Evolutionary conservation across 64 coral and sea anemone genomes (phyloP).

Genomic region (Orbicella faveolata): DNA sequence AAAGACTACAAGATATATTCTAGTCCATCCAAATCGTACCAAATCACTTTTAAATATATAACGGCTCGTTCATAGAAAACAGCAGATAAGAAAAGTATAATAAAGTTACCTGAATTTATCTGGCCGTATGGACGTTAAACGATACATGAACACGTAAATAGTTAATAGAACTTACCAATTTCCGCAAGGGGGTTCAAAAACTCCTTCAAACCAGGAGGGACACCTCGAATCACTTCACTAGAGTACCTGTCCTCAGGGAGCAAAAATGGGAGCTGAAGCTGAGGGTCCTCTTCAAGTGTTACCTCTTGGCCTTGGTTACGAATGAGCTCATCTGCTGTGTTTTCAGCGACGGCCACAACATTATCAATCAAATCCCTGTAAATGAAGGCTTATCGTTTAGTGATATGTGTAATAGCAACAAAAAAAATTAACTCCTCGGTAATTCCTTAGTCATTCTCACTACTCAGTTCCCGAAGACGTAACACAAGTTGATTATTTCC

Average conservation of each 20-base stretch:
- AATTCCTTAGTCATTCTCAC: not conserved
- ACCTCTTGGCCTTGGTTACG: slow-evolving; percentile 86
- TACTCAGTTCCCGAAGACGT: not conserved
- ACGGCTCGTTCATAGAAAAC: too few species aligned
- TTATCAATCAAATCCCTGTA: slow-evolving; percentile 74
- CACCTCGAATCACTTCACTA: slow-evolving; percentile 88
- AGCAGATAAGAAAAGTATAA: too few species aligned
- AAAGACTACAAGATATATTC: too few species aligned
- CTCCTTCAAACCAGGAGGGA: slow-evolving; percentile 87
- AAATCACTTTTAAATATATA: too few species aligned
- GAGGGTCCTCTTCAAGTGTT: slow-evolving; percentile 79
- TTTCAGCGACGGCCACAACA: slow-evolving; percentile 82
- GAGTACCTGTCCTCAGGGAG: slow-evolving; percentile 95
- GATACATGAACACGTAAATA: not conserved
- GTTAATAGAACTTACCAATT: slow-evolving; percentile 22
- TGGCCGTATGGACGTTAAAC: too few species aligned
- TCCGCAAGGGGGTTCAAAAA: slow-evolving; percentile 85
- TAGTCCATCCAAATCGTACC: too few species aligned
- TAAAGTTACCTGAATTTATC: too few species aligned
- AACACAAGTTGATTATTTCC: too few species aligned
- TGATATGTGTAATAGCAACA: not conserved
- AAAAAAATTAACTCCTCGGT: not conserved
- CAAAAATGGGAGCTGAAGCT: slow-evolving; percentile 86
- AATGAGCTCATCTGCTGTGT: slow-evolving; percentile 90
- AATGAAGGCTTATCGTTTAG: not conserved